Evolutionary conservation across 2,113 vertebrate species (phyloP).

Genomic region (Scomber scombrus): DNA sequence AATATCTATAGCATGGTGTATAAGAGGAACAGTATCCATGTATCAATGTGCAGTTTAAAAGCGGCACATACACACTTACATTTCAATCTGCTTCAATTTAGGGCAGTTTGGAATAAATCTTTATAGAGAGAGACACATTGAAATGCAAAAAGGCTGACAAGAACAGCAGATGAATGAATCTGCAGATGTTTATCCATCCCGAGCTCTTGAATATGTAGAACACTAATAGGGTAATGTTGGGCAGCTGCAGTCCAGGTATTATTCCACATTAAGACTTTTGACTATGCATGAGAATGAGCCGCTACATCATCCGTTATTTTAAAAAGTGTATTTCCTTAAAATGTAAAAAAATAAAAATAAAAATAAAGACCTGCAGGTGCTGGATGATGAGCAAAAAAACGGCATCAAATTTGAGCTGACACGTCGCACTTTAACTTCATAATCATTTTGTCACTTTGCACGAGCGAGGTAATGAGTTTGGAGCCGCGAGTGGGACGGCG

Average conservation of each 20-base stretch:
- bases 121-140: not conserved
- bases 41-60: not conserved
- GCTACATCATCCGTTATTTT: slow-evolving; percentile 2
- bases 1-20: not conserved
- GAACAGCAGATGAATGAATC: slow-evolving; percentile 23
- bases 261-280: not conserved
- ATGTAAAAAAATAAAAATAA: not conserved
- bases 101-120: not conserved
- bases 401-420: slow-evolving; percentile 37
- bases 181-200: slow-evolving; percentile 10
- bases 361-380: slow-evolving; percentile 20
- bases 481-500: slow-evolving; percentile 19
- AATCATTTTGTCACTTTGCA: slow-evolving; percentile 57
- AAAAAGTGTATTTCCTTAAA: not conserved
- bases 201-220: slow-evolving; percentile 8
- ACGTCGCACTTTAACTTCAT: slow-evolving; percentile 39
- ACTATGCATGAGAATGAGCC: not conserved
- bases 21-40: not conserved
- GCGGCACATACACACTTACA: too few relatives aligned
- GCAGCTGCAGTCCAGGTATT: not conserved
- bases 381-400: slow-evolving; percentile 2
- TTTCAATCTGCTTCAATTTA: not conserved
- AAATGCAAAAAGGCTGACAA: slow-evolving; percentile 17
- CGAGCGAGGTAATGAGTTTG: slow-evolving; percentile 56
- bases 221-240: not conserved